These are phyloP conservation scores for Stichodactyla mertensii DNA, from an alignment of 64 coral and sea anemone genomes.

Conservation along the genomic window DNA sequence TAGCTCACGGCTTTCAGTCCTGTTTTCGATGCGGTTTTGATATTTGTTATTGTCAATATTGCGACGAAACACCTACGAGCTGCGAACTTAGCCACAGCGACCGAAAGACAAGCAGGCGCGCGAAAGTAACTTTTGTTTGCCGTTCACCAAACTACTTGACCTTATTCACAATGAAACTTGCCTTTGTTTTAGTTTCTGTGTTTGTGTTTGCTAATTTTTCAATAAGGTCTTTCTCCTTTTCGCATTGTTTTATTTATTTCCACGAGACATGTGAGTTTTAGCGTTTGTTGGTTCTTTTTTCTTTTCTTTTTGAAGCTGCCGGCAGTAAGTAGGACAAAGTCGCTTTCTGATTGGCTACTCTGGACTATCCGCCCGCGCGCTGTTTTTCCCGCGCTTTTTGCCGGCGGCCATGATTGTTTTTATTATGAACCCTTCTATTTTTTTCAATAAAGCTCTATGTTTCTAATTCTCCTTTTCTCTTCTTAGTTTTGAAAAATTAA, in stretches of 20 bases:
- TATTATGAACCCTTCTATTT: background rate
- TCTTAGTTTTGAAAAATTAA: background rate
- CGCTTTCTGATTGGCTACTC: constrained; percentile 1
- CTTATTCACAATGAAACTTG: background rate
- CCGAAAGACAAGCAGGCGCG: background rate
- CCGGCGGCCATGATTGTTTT: background rate
- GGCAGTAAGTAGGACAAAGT: background rate
- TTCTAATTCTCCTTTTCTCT: background rate
- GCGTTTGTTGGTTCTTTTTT: background rate
- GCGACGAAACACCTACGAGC: background rate
- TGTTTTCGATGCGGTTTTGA: background rate
- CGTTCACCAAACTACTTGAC: background rate
- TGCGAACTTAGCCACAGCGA: background rate
- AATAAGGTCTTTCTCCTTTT: background rate
- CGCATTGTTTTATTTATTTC: background rate
- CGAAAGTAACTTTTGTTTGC: background rate
- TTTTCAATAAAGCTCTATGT: background rate
- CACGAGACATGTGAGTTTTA: background rate
- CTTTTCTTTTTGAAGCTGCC: background rate
- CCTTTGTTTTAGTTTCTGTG: background rate
- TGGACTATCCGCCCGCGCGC: background rate
- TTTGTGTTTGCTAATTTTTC: background rate
- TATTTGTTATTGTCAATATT: too few relatives aligned
- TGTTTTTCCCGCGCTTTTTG: background rate
- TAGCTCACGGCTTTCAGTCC: too few relatives aligned